Conservation (phyloP, 2,888 invertebrate species). For the Hydriomena furcata region DNA sequence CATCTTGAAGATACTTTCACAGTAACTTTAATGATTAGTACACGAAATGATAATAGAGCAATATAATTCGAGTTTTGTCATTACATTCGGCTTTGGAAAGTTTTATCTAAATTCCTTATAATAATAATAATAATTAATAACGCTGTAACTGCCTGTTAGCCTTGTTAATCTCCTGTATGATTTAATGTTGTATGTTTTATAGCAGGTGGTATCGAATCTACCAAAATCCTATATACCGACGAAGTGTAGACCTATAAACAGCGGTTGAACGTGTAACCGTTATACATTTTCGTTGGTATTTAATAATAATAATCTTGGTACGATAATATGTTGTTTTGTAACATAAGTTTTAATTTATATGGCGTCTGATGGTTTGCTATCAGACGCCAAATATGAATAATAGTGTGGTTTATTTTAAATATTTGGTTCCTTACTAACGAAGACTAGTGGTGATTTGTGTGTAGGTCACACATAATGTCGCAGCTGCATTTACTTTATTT, state of each 20-base stretch:
- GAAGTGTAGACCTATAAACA: conserved; percentile 20
- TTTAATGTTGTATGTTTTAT: conserved; percentile 25
- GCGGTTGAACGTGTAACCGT: conserved; percentile 18
- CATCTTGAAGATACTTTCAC: background rate
- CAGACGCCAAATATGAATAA: conserved; percentile 23
- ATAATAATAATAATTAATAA: conserved; percentile 34
- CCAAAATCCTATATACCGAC: conserved; percentile 16
- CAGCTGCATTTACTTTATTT: conserved; percentile 43
- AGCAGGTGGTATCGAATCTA: conserved; percentile 17
- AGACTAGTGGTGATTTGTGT: conserved; percentile 29
- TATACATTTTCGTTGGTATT: conserved; percentile 33
- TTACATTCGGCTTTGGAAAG: conserved; percentile 24
- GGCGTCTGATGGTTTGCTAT: conserved; percentile 26
- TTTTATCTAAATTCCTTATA: conserved; percentile 26
- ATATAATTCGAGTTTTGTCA: conserved; percentile 16
- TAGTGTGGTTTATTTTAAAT: conserved; percentile 33
- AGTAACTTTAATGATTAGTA: no score
- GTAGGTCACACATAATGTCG: conserved; percentile 28
- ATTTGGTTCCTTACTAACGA: conserved; percentile 36
- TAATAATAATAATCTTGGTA: conserved; percentile 34
- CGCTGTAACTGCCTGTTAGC: conserved; percentile 42
- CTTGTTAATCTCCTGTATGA: conserved; percentile 30
- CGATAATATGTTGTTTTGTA: conserved; percentile 45
- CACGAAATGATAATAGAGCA: background rate
- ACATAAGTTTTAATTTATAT: conserved; percentile 39